A percentile compares a stretch with the other conserved stretches of the same genome.
These are phyloP conservation scores for Elysia chlorotica DNA, from an alignment of 1,140 invertebrate species.

Conservation along the genomic window DNA sequence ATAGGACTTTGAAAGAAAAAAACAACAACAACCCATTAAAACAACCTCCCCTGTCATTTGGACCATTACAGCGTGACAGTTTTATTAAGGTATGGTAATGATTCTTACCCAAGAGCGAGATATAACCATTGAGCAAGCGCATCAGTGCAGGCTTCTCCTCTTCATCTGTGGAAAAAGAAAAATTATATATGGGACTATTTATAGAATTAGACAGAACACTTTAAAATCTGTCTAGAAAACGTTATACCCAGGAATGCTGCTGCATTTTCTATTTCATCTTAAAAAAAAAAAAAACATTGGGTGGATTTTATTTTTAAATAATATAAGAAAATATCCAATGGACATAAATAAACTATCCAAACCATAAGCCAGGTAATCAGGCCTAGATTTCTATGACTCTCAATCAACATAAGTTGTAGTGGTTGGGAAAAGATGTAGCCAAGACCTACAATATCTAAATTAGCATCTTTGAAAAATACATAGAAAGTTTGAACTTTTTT, in stretches of 20 bases:
- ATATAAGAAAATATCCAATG: background rate
- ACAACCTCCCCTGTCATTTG: too few species aligned
- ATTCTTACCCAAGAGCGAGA: constrained; percentile 36
- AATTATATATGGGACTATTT: background rate
- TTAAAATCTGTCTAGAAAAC: too few species aligned
- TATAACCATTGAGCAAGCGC: constrained; percentile 34
- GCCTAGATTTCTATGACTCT: background rate
- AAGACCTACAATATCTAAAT: background rate
- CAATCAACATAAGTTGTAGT: background rate
- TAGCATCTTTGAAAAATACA: background rate
- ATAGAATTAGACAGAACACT: too few species aligned
- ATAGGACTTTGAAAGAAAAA: too few species aligned
- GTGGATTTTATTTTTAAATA: background rate
- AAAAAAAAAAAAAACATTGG: background rate
- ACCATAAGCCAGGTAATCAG: background rate
- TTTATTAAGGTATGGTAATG: too few species aligned
- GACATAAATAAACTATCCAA: background rate
- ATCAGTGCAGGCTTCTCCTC: constrained; percentile 35
- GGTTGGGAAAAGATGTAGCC: background rate
- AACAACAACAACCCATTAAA: too few species aligned
- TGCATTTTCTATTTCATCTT: background rate
- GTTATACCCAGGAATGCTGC: background rate
- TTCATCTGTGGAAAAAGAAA: constrained; percentile 33
- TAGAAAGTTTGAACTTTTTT: background rate
- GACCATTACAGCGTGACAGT: too few species aligned